Evolutionary conservation across 1,140 invertebrate species (phyloP), one percentile per base, ranked within the genome.

Genomic region (Achroia grisella): DNA sequence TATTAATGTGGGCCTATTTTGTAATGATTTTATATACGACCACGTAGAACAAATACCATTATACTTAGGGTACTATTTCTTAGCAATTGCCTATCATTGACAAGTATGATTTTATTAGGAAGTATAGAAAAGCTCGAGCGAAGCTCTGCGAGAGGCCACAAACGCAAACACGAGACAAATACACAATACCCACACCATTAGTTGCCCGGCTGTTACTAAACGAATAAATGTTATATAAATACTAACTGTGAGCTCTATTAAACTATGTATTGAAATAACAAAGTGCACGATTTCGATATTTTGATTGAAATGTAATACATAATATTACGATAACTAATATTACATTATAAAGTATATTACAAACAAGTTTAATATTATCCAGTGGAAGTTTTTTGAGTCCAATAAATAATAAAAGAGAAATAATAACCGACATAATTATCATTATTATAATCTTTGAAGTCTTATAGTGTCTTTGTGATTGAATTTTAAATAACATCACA

Each of bases 131-230:
- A 62, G 63, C 58, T 49, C 58, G 68, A 75, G 71, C 71, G 51
- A 82, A 82, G 76, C 75, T 53, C 66, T 56, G 54, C 50, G 44
- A 63, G 44, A 63, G 61, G 63, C 67, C 51, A 57, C 59, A 71
- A 60, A 69, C 56, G 69, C 41, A 50, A 52, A 67, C 62, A 71
- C 62, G 59, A 56, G 45, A 36, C 52, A 43, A 56, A 57, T 63
- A 73, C 65, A 83, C 63, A 72, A 68, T 62, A 64, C 68, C 69
- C 61, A 71, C 62, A 72, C 72, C 69, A 54, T 50, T 58, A 43
- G 28, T 58, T 44, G 34, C 51, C 56, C 63, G 35, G 42, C 39
- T 39, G 39, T 40, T 39, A 51, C 48, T 65, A 52, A 62, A 68
- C 48, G 59, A 75, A 61, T 66, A 56, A 67, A 76, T 74, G 54